A percentile compares a stretch with the other conserved stretches of the same genome.
Evolutionary conservation across 2,888 invertebrate genomes (phyloP).

Genomic region (Tolmerus cingulatus): DNA sequence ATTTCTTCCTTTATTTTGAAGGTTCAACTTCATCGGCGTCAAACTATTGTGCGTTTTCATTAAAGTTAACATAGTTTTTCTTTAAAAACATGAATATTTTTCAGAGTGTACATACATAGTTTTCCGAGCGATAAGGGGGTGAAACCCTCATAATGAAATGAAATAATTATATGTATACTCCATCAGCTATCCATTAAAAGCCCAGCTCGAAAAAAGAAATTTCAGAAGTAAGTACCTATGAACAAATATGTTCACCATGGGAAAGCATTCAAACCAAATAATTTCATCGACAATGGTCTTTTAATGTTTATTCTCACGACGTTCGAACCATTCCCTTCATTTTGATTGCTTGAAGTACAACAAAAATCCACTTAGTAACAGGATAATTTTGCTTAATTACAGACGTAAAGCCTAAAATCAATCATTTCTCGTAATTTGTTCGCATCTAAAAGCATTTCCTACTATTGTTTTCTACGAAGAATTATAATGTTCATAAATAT

Average conservation of each 20-base stretch:
- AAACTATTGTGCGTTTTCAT: no score
- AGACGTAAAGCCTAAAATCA: not conserved
- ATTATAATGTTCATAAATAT: not conserved
- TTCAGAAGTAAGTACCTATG: not conserved
- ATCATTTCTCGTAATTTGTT: not conserved
- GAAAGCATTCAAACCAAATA: not conserved
- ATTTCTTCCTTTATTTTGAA: no score
- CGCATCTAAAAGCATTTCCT: not conserved
- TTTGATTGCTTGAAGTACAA: not conserved
- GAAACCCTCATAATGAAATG: not conserved
- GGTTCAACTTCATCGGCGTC: no score
- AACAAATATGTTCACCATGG: not conserved
- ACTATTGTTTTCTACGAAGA: not conserved
- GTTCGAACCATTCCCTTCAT: not conserved
- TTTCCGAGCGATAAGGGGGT: no score
- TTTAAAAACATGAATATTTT: no score
- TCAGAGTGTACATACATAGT: no score
- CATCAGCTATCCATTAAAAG: not conserved
- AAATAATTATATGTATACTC: not conserved
- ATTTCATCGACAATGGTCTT: not conserved
- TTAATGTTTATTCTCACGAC: not conserved
- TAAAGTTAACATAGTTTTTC: no score
- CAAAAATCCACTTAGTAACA: not conserved
- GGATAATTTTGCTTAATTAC: not conserved
- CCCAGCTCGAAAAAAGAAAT: not conserved